These are phyloP conservation scores for Cataglyphis cursor DNA, from an alignment of 2,888 invertebrate genomes.

Conservation along the genomic window DNA sequence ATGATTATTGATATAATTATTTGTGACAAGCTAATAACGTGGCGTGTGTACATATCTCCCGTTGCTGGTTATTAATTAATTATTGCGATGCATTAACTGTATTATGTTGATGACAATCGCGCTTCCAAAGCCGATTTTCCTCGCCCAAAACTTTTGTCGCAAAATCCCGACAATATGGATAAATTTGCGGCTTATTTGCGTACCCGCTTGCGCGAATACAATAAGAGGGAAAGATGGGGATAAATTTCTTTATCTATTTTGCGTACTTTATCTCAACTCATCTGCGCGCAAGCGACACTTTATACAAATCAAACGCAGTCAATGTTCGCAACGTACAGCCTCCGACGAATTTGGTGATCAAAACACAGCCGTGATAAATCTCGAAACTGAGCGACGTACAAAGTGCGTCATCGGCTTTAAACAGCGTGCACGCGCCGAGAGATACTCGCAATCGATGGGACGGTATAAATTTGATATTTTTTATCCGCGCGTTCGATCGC, in stretches of 20 bases:
- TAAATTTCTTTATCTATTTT: constrained; percentile 47
- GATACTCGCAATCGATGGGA: constrained; percentile 34
- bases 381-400: constrained; percentile 38
- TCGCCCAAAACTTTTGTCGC: constrained; percentile 17
- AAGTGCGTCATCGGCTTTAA: constrained; percentile 70
- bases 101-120: constrained; percentile 54
- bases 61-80: constrained; percentile 52
- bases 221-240: neutral
- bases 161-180: constrained; percentile 17
- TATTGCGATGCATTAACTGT: constrained; percentile 56
- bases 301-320: constrained; percentile 10
- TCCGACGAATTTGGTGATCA: constrained; percentile 16
- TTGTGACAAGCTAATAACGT: constrained; percentile 57
- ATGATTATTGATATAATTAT: constrained; percentile 56
- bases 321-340: constrained; percentile 11
- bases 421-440: constrained; percentile 48
- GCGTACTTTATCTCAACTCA: constrained; percentile 1
- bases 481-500: constrained; percentile 55
- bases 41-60: constrained; percentile 30
- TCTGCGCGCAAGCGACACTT: constrained; percentile 25
- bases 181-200: constrained; percentile 41
- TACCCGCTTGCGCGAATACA: neutral
- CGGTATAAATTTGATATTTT: constrained; percentile 38
- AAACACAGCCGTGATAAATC: constrained; percentile 42
- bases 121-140: constrained; percentile 50